These are phyloP conservation scores for Tauraco erythrolophus DNA, from an alignment of 2,113 vertebrate species.

Conservation along the genomic window DNA sequence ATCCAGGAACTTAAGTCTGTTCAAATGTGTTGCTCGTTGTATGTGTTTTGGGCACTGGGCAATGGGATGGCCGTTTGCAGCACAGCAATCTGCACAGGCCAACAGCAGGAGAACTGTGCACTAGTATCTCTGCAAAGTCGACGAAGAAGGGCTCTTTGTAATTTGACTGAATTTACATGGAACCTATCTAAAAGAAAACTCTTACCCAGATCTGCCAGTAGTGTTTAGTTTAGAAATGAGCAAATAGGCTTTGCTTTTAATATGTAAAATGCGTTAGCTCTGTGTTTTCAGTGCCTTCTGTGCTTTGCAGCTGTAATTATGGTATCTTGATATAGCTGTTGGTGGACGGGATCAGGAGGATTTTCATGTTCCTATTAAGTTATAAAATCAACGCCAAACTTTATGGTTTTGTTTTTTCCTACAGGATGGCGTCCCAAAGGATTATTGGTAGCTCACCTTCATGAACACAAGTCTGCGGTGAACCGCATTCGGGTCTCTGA, in stretches of 20 bases:
- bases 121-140: neutral
- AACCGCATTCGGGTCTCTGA: conserved; percentile 95
- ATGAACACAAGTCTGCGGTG: conserved; percentile 96
- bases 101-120: neutral
- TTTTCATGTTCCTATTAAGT: neutral
- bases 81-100: neutral
- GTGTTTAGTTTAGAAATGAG: neutral
- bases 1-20: neutral
- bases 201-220: neutral
- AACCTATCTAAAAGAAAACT: neutral
- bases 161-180: neutral
- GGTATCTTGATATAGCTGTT: neutral
- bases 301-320: neutral
- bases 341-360: neutral
- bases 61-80: neutral
- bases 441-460: conserved; percentile 93
- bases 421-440: conserved; percentile 97
- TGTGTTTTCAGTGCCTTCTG: neutral
- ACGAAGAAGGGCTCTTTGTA: neutral
- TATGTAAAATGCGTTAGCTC: neutral
- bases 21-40: neutral
- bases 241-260: neutral
- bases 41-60: neutral
- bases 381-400: neutral
- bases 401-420: neutral